Base-by-base conservation (phyloP, 2,113 vertebrate genomes). In the Parotia lawesii region DNA sequence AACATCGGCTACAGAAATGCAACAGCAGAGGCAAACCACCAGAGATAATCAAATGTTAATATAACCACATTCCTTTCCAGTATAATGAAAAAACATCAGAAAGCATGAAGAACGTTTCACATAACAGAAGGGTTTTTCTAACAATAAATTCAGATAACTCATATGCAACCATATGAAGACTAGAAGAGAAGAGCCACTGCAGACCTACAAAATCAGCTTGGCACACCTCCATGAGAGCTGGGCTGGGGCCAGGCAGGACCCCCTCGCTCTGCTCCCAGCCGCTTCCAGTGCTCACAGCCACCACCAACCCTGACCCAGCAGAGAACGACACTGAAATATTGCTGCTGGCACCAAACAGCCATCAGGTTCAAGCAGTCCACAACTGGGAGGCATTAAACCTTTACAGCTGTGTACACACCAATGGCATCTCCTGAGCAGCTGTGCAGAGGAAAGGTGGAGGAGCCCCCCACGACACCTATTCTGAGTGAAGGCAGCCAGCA, bases 41-140 rank as follows among this genome's bases (percentile, higher is more conserved):
- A 91, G 71, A 83, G 89, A 91, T 87, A 90, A 94, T 86, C 71
- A 74, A 74, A 94, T 50, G 77, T 79, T 94, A 93, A 84, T 94
- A 67, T 40, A 92, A 71, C 67, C 2, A 0, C 90, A 58, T 92
- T 93, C 67, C 70, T 94, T 64, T 76, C 54, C 54, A 87, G 57
- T 13, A 64, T 91, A 61, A 91, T 16, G 79, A 91, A 71, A 89
- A 91, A 93, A 73, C 53, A 95, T 61, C 70, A 72, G 89, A 82
- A 85, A 78, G 72, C 78, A 91, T 0, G 0, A 80, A 79, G 51
- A 84, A 73, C 33, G 35, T 77, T 94, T 90, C 44, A 77, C 92
- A 67, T 61, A 70, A 85, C 33, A 28, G 61, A 82, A 10, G 22
- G 23, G 1, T 2, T 79, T 91, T 95, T 74, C 66, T 82, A 80